A percentile compares a stretch with the other conserved stretches of the same genome.
phyloP scores from a whole-genome alignment of 2,113 vertebrate genomes.

The Chroicocephalus ridibundus region DNA sequence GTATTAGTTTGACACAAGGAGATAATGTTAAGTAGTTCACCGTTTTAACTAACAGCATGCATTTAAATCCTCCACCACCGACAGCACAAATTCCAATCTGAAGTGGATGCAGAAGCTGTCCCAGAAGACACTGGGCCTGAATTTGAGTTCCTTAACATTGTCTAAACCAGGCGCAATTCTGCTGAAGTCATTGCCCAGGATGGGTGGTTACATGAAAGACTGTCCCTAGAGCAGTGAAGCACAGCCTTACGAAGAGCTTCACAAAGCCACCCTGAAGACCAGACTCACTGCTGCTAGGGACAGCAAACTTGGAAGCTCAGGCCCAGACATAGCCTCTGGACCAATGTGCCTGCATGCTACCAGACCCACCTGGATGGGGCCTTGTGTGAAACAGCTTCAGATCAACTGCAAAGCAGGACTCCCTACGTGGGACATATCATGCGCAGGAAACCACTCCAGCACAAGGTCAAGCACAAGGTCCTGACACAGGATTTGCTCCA shows the following conservation, averaged over 20 bases:
- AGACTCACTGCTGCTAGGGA: not conserved
- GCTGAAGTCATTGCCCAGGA: not conserved
- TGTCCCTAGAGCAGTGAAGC: not conserved
- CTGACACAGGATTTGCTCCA: accelerated
- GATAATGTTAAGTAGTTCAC: not conserved
- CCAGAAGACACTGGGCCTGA: not conserved
- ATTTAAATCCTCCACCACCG: not conserved
- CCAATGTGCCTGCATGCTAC: not conserved
- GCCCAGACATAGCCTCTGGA: not conserved
- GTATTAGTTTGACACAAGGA: not conserved
- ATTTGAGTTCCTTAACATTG: not conserved
- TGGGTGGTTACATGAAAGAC: not conserved
- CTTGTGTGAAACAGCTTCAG: not conserved
- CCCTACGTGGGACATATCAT: accelerated
- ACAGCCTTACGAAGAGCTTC: not conserved
- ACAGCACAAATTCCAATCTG: not conserved
- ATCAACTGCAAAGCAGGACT: not conserved
- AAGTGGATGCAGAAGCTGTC: not conserved
- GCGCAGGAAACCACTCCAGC: not conserved
- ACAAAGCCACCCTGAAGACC: not conserved
- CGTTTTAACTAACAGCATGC: not conserved
- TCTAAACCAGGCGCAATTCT: not conserved
- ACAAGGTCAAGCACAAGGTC: not conserved
- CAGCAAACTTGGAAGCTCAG: not conserved
- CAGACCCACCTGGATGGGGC: not conserved